Evolutionary conservation across 2,113 vertebrate genomes (phyloP).

Genomic region (Garra rufa): DNA sequence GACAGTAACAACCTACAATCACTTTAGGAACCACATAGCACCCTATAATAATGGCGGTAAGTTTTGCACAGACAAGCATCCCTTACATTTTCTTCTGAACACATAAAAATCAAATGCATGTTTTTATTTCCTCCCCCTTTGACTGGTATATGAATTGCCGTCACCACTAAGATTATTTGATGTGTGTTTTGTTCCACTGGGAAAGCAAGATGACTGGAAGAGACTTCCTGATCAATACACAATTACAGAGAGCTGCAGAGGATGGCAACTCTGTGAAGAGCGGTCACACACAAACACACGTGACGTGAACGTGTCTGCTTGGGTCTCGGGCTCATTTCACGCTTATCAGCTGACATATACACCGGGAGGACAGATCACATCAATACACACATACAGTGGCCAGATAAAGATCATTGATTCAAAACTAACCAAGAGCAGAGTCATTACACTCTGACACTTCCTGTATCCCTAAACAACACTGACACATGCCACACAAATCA

Average conservation of each 20-base stretch:
- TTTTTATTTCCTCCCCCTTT: neutral
- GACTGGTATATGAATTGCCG: neutral
- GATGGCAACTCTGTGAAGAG: neutral
- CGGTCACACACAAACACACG: neutral
- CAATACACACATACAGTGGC: neutral
- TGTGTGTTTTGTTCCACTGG: slow-evolving; percentile 6
- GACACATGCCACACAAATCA: neutral
- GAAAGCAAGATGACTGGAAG: slow-evolving; percentile 4
- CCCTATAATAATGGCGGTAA: neutral
- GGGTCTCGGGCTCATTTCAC: neutral
- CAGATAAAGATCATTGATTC: neutral
- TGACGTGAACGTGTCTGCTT: neutral
- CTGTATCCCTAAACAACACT: neutral
- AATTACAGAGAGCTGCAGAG: slow-evolving; percentile 35
- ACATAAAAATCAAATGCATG: neutral
- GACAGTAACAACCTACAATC: neutral
- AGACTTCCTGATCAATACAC: slow-evolving; percentile 37
- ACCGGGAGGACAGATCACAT: slow-evolving; percentile 10
- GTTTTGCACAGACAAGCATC: neutral
- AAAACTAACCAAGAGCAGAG: neutral
- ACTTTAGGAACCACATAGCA: neutral
- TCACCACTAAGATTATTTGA: neutral
- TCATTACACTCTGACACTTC: slow-evolving; percentile 7
- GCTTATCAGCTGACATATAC: slow-evolving; percentile 12
- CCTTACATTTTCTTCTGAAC: neutral